These are phyloP conservation scores for Rhynchopsitta pachyrhyncha DNA, from an alignment of 2,113 vertebrate genomes.

Conservation along the genomic window DNA sequence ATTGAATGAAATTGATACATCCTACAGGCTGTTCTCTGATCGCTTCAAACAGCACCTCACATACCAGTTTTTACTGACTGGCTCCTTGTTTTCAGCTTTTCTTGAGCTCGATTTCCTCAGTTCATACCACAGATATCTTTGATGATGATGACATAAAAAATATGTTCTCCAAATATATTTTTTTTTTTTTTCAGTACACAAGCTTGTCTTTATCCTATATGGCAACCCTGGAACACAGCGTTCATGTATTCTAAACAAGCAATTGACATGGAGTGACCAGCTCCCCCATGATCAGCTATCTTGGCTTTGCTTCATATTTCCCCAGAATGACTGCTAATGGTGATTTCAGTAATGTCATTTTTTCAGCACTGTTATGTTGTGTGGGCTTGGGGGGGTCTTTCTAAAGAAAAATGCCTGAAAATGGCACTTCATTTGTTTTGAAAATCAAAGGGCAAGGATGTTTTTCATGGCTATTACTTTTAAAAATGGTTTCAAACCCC, in stretches of 20 bases:
- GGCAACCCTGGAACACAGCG: not conserved
- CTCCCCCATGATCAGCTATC: not conserved
- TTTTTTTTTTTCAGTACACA: not conserved
- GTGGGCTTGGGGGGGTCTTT: not conserved
- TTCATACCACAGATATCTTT: not conserved
- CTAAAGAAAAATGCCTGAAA: not conserved
- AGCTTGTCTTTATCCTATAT: not conserved
- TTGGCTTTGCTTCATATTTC: not conserved
- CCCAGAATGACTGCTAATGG: not conserved
- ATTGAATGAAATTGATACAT: not conserved
- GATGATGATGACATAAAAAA: not conserved
- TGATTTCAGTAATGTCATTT: not conserved
- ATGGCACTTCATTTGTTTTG: not conserved
- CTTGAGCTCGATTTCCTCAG: not conserved
- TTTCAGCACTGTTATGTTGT: not conserved
- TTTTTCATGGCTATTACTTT: not conserved
- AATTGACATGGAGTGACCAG: not conserved
- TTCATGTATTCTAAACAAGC: rapidly evolving
- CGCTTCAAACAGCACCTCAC: not conserved
- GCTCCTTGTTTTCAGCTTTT: not conserved
- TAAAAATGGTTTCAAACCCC: not conserved
- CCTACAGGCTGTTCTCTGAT: not conserved
- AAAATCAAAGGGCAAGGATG: not conserved
- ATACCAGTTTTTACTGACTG: too few species aligned
- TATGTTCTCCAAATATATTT: not conserved